A percentile compares a stretch with the other conserved stretches of the same genome.
phyloP scores from a whole-genome alignment of 2,797 vertebrate genomes.

The Sebastes baramenuke region DNA sequence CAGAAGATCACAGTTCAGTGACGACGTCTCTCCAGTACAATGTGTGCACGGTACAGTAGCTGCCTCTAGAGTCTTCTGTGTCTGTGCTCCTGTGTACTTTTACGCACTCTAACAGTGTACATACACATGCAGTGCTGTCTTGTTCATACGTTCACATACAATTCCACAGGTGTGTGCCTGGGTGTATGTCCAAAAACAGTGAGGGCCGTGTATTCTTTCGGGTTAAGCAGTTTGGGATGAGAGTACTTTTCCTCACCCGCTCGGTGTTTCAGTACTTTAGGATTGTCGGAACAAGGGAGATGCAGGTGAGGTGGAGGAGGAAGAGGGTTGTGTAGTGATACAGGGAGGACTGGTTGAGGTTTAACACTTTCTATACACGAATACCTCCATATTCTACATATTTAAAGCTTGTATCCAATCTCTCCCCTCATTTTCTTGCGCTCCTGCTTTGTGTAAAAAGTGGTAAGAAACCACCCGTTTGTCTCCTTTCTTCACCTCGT shows the following conservation, averaged over 20 bases:
- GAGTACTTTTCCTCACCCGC: not conserved
- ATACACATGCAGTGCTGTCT: conserved; percentile 49
- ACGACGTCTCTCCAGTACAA: conserved; percentile 36
- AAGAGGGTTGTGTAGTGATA: conserved; percentile 9
- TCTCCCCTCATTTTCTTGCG: not conserved
- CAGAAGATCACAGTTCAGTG: conserved; percentile 57
- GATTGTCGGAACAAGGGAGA: conserved; percentile 55
- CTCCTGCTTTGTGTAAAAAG: not conserved
- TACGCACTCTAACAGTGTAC: conserved; percentile 15
- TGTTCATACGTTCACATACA: conserved; percentile 30
- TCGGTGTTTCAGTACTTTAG: not conserved
- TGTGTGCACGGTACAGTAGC: conserved; percentile 55
- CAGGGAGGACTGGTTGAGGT: conserved; percentile 31
- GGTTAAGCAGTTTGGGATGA: not conserved
- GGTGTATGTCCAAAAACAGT: conserved; percentile 6
- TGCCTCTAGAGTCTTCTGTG: conserved; percentile 46
- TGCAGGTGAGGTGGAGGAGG: conserved; percentile 12
- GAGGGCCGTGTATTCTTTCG: not conserved
- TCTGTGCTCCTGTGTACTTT: conserved; percentile 40
- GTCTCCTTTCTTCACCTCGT: not conserved
- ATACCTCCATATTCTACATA: conserved; percentile 13
- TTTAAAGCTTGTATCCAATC: conserved; percentile 60
- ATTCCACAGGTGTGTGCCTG: conserved; percentile 11
- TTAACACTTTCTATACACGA: conserved; percentile 19
- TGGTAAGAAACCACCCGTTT: not conserved